phyloP scores from a whole-genome alignment of 2,797 vertebrate species.

The Cyprinella venusta region DNA sequence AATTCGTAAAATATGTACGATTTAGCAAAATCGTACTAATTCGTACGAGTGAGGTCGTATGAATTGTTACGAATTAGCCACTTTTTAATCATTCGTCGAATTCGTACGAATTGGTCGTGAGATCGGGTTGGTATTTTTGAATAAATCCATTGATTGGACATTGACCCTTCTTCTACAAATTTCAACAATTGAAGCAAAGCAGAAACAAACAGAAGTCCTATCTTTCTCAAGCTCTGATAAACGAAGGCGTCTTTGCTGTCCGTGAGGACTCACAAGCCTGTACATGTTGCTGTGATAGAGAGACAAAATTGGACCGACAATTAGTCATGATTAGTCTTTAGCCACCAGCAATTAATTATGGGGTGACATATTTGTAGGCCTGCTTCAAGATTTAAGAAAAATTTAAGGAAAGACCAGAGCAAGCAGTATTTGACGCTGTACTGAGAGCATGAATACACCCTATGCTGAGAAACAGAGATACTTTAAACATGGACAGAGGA shows the following conservation, averaged over 20 bases:
- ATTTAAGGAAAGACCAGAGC: constrained; percentile 21
- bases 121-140: no score
- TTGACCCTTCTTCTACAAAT: background rate
- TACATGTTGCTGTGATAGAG: constrained; percentile 24
- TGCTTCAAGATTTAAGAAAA: constrained; percentile 14
- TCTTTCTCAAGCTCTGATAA: constrained; percentile 7
- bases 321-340: constrained; percentile 49
- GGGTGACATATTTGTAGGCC: constrained; percentile 25
- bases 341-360: constrained; percentile 49
- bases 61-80: no score
- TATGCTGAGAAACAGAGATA: constrained; percentile 23
- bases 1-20: no score
- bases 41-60: no score
- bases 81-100: no score
- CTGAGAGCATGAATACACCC: constrained; percentile 35
- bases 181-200: background rate
- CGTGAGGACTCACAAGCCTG: constrained; percentile 34
- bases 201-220: background rate
- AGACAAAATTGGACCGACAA: constrained; percentile 42
- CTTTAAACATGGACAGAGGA: constrained; percentile 39
- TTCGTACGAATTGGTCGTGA: no score
- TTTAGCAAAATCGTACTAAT: no score
- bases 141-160: background rate
- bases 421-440: constrained; percentile 31
- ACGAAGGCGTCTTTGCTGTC: constrained; percentile 5